These are phyloP conservation scores for Nyctalus aviator DNA, from an alignment of 2,797 vertebrate species.

Conservation along the genomic window DNA sequence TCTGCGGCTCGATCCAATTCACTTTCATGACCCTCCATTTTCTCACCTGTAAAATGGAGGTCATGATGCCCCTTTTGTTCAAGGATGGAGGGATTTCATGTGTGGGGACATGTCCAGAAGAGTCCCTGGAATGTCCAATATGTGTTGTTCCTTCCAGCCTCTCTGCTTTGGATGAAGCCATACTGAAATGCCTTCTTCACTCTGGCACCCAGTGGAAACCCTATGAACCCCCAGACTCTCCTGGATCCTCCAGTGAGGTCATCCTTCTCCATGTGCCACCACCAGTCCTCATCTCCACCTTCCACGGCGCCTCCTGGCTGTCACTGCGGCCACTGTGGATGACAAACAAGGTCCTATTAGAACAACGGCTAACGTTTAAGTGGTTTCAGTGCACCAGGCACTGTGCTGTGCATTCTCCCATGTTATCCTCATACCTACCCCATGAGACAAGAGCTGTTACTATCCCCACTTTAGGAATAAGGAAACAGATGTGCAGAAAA, in stretches of 20 bases:
- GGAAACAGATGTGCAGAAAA: neutral
- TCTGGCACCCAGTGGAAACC: no score
- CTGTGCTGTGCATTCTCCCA: neutral
- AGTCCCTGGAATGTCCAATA: neutral
- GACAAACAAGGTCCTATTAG: neutral
- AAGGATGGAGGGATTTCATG: neutral
- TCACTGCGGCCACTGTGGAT: no score
- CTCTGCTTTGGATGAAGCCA: neutral
- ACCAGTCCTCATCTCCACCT: neutral
- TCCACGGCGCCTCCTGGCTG: accelerated
- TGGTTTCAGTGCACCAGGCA: neutral
- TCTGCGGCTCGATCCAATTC: neutral
- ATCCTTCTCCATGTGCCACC: neutral
- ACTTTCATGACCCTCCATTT: neutral
- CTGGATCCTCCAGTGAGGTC: neutral
- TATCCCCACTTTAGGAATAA: neutral
- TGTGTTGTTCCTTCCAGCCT: no score
- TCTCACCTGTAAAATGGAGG: neutral
- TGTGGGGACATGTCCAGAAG: neutral
- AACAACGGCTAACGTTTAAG: neutral
- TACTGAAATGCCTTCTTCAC: neutral
- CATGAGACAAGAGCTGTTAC: neutral
- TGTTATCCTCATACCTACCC: neutral
- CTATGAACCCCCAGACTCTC: neutral
- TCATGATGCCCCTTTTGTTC: neutral